Base-by-base conservation (phyloP, 2,888 invertebrate genomes). In the Diarsia rubi region DNA sequence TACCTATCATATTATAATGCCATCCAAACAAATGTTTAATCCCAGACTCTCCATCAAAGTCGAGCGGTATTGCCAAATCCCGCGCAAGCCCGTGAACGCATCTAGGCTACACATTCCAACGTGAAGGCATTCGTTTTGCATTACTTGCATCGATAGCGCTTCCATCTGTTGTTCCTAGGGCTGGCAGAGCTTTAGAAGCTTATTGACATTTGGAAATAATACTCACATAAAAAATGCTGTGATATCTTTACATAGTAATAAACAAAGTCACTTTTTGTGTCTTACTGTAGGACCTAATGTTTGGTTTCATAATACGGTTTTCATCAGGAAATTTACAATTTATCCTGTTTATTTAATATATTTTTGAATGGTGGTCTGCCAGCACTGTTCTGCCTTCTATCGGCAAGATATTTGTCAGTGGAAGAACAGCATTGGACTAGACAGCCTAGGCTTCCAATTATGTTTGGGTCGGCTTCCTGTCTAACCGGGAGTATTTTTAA, bases 101-200 rank as follows among this genome's bases (percentile, higher is more conserved):
- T 76, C 68, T 72, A 80, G 76, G 84, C 69, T 76, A 63, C 67
- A 12, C 85, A 87, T 87, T 81, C 86, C 86, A 4, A 87, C 83
- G 84, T 81, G 87, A 75, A 79, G 86, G 81, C 87, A 85, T 83
- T 81, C 49, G 83, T 75, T 79, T 78, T 65, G 83, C 75, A 80
- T 86, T 83, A 86, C 64, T 75, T 86, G 88, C 86, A 77, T 81
- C 88, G 82, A 83, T 80, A 71, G 78, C 73, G 75, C 83, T 80
- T 83, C 73, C 79, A 87, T 85, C 79, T 86, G 85, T 66, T 62
- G 60, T 11, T 9, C 4, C 11, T 73, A 82, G 86, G 85, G 87
- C 62, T 84, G 85, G 8, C 79, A 62, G 42, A 47, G 78, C 80
- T 66, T 79, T 79, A 21, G 52, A 16, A 42, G n/a, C 19, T 49